These are phyloP conservation scores for Scartelaos histophorus DNA, from an alignment of 2,113 vertebrate genomes.

Conservation along the genomic window DNA sequence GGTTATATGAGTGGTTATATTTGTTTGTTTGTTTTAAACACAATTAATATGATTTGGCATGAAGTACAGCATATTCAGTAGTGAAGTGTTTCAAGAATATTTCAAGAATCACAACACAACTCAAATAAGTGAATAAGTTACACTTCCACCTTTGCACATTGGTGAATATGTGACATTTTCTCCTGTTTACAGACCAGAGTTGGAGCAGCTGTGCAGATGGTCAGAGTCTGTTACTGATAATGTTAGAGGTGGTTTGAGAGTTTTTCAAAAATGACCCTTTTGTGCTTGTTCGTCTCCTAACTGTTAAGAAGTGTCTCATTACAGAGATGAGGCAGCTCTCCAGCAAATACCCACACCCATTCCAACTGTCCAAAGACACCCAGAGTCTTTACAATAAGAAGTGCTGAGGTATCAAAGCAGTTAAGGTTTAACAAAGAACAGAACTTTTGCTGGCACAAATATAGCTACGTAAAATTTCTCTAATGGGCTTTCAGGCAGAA, in stretches of 20 bases:
- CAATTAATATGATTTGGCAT: too few species aligned
- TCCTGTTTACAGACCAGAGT: constrained; percentile 10
- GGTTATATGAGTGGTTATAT: too few species aligned
- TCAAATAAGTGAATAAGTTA: background rate
- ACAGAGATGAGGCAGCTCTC: background rate
- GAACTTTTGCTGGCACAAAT: too few species aligned
- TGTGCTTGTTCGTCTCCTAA: constrained; percentile 9
- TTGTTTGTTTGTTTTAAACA: too few species aligned
- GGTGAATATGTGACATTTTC: constrained; percentile 6
- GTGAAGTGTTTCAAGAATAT: background rate
- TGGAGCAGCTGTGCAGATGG: constrained; percentile 1
- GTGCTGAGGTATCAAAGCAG: background rate
- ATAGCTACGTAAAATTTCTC: too few species aligned
- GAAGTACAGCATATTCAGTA: too few species aligned
- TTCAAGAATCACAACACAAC: background rate
- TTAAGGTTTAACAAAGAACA: too few species aligned
- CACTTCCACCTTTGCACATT: background rate
- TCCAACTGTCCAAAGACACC: background rate
- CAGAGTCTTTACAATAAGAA: background rate
- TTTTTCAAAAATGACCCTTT: background rate
- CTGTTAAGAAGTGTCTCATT: background rate
- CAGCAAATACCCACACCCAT: background rate
- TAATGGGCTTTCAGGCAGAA: too few species aligned
- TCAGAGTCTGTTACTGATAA: background rate
- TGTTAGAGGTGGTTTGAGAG: constrained; percentile 13